phyloP scores from a whole-genome alignment of 2,888 invertebrate species.

The Caenorhabditis plicata region DNA sequence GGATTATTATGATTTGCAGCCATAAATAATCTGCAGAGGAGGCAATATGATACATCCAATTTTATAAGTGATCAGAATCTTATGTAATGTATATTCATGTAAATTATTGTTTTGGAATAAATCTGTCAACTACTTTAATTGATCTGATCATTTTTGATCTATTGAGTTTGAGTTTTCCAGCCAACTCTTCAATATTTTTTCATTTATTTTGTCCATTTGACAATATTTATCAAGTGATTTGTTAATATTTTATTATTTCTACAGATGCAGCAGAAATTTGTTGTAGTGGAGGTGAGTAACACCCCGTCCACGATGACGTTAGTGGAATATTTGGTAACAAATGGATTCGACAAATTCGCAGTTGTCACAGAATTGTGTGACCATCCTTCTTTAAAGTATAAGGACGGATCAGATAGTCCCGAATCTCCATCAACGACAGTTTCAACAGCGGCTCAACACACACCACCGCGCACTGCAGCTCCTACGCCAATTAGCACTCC shows the following conservation, averaged over 20 bases:
- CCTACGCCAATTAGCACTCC: constrained; percentile 20
- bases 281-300: constrained; percentile 43
- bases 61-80: no score
- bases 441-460: constrained; percentile 20
- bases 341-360: constrained; percentile 46
- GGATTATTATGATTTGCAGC: no score
- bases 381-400: constrained; percentile 42
- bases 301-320: constrained; percentile 42
- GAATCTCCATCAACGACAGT: constrained; percentile 27
- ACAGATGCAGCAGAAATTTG: constrained; percentile 45
- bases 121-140: no score
- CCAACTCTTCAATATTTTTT: constrained; percentile 20
- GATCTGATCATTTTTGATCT: no score
- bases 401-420: constrained; percentile 18
- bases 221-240: neutral
- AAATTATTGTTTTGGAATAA: no score
- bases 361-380: constrained; percentile 40
- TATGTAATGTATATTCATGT: no score
- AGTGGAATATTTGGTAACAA: constrained; percentile 44
- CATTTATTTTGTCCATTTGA: neutral
- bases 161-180: no score
- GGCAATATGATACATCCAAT: no score
- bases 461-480: constrained; percentile 22
- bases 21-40: no score
- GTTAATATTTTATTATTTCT: constrained; percentile 6